Evolutionary conservation across 2,113 vertebrate species (phyloP).

Genomic region (Pachyramphus minor): DNA sequence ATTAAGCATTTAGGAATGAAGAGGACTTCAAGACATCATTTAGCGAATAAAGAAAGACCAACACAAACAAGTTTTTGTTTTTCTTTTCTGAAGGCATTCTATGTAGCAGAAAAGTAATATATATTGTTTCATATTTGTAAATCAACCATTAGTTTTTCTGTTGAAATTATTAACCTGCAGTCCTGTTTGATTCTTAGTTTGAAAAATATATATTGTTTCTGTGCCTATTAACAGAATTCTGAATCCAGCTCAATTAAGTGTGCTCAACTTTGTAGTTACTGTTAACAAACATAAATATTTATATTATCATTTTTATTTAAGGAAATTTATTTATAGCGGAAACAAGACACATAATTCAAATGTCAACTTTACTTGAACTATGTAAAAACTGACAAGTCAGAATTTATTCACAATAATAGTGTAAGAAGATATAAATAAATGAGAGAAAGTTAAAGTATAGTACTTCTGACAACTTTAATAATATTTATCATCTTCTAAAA

Average conservation of each 20-base stretch:
- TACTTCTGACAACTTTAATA: not conserved
- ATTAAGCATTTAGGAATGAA: not conserved
- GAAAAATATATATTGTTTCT: not conserved
- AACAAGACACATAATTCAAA: not conserved
- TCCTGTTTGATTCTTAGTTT: not conserved
- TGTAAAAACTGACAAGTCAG: not conserved
- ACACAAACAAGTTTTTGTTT: not conserved
- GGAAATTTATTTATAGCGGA: not conserved
- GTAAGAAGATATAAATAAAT: not conserved
- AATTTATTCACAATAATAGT: not conserved
- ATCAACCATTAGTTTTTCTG: not conserved
- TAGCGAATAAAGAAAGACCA: not conserved
- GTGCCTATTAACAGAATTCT: not conserved
- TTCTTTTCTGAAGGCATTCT: not conserved
- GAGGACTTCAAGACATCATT: not conserved
- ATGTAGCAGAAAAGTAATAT: not conserved
- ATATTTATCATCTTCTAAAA: not conserved
- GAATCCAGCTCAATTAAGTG: not conserved
- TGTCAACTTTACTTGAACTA: not conserved
- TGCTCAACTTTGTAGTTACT: not conserved
- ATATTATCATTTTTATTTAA: not conserved
- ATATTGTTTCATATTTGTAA: not conserved
- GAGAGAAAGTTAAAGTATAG: not conserved
- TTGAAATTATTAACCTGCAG: not conserved
- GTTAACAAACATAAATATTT: not conserved